Conservation (phyloP, 2,113 vertebrate species). For the Copsychus sechellarum region DNA sequence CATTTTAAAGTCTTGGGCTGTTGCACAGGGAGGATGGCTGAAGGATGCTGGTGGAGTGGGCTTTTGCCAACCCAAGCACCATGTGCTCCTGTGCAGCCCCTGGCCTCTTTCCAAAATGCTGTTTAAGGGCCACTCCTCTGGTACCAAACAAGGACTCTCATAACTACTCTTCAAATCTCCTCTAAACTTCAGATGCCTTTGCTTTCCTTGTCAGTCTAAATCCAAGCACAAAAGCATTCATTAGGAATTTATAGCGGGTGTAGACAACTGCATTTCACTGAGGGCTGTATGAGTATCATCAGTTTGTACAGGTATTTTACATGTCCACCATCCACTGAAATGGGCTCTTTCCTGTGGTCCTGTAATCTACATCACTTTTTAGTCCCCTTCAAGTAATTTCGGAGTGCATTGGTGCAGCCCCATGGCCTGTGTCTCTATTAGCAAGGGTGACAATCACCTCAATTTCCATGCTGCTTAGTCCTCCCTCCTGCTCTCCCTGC, state of each 20-base stretch:
- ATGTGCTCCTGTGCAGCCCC: not conserved
- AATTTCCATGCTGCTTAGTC: rapidly evolving
- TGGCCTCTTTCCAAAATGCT: not conserved
- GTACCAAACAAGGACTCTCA: not conserved
- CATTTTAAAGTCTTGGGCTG: not conserved
- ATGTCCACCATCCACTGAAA: not conserved
- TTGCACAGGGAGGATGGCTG: not conserved
- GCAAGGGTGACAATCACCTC: not conserved
- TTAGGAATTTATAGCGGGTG: not conserved
- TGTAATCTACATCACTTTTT: rapidly evolving
- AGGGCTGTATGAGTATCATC: rapidly evolving
- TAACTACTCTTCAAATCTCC: not conserved
- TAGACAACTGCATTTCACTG: not conserved
- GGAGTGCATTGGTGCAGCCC: not conserved
- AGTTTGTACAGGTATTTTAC: not conserved
- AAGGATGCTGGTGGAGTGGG: not conserved
- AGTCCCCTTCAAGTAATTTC: not conserved
- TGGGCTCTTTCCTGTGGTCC: not conserved
- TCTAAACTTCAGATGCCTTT: not conserved
- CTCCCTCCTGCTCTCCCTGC: not conserved
- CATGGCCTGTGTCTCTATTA: not conserved
- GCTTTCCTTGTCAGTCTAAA: not conserved
- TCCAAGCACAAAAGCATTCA: not conserved
- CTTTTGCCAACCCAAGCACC: not conserved
- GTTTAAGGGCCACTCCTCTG: not conserved